Evolutionary conservation across 2,888 invertebrate species (phyloP), one percentile per base, ranked within the genome.

Genomic region (Chaetoderma sp.): DNA sequence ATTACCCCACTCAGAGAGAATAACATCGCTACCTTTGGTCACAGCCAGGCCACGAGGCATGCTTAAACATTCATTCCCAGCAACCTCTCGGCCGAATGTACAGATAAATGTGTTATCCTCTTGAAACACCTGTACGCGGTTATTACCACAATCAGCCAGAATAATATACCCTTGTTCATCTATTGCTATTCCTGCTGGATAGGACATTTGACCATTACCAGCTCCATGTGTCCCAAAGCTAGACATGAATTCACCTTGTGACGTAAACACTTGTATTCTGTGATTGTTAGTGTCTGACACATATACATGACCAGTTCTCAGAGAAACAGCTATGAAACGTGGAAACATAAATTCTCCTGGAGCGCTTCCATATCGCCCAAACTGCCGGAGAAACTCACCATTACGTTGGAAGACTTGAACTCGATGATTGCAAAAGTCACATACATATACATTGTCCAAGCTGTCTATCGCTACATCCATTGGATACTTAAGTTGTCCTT

Each of bases 101-200:
- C 91, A 88, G 4, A 92, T 89, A 89, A 96, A 98, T 72, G 92
- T 91, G 23, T 97, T 96, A 82, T 98, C 96, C n/a, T 96, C 94
- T 80, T 94, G 94, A 90, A 98, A 98, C 82, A 99, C 95, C 88
- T 98, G 98, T 80, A 99, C 95, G 64, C 98, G 91, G 87, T 98
- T 98, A 89, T 99, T 99, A 67, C 98, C 99, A 33, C 96, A 96
- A 88, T 99, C 98, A 21, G 97, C 98, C n/a, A 99, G 97, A 79
- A 96, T 92, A 80, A 99, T 96, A 89, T 95, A 98, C 36, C 98
- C 98, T 88, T 97, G 96, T 82, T 96, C 96, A 86, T 99, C 98
- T 65, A 98, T 96, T 16, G 97, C 96, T 67, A 99, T 95, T 74
- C 99, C 99, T 86, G 98, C 93, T 67, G 99, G 99, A 89, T 96